phyloP scores from a whole-genome alignment of 2,113 vertebrate species.

The Rhinolophus ferrumequinum region DNA sequence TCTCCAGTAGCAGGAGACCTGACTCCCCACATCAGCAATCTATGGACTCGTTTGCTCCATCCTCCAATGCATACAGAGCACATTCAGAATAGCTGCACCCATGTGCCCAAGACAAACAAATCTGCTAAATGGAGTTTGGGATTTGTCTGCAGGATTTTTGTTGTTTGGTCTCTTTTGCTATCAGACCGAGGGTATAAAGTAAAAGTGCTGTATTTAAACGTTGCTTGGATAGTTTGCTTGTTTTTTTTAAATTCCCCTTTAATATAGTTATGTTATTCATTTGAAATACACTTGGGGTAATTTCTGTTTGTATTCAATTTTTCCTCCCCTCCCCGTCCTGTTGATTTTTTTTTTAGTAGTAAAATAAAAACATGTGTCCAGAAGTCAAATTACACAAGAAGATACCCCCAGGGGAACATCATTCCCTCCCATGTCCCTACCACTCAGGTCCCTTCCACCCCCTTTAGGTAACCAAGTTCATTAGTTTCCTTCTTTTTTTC shows the following conservation, averaged over 20 bases:
- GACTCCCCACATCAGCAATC: neutral
- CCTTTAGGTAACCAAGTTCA: neutral
- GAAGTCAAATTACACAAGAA: neutral
- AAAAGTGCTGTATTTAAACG: neutral
- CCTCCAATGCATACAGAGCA: neutral
- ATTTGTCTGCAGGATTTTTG: neutral
- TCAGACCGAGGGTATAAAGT: neutral
- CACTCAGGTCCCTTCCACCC: neutral
- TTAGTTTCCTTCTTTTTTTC: neutral
- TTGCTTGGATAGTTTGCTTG: neutral
- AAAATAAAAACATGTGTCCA: neutral
- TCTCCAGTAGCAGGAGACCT: neutral
- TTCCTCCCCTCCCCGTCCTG: neutral
- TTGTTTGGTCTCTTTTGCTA: neutral
- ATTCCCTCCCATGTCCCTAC: neutral
- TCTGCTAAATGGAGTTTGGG: no score
- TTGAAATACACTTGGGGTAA: neutral
- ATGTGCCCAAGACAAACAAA: neutral
- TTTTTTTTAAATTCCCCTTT: neutral
- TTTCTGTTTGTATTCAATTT: neutral
- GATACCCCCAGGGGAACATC: neutral
- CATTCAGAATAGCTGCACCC: neutral
- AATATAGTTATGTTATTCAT: neutral
- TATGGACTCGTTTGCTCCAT: neutral
- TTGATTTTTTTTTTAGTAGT: neutral